Base-by-base conservation (phyloP, 2,888 invertebrate genomes). In the Ectemnius cavifrons region DNA sequence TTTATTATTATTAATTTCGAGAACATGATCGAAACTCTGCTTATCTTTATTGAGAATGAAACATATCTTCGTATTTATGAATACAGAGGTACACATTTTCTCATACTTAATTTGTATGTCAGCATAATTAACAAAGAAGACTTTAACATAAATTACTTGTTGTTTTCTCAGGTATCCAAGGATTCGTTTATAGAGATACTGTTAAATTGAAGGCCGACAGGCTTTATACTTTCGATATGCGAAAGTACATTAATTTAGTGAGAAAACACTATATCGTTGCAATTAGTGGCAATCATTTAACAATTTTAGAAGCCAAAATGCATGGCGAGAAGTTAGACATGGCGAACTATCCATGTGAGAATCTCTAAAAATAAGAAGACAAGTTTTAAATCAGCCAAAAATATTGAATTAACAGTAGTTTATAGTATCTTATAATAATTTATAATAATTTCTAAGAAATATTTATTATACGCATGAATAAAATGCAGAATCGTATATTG, bases 61-160 rank as follows among this genome's bases (percentile, higher is more conserved):
- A 88, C 87, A 91, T 79, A 78, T 6, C 74, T 92, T n/a, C 89
- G 90, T 78, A 85, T 92, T 64, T 92, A 92, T 67, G 92, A 92
- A 80, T 92, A 92, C 74, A 91, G 89, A 89, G 92, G 92, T 91
- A 85, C 3, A 23, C 23, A 23, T 2, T 78, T 2, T 11, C 11
- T 6, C 20, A 23, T 23, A 56, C 1, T n/a, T 20, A 11, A 8
- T 28, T 47, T 47, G 5, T 6, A 49, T 57, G n/a, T 58, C 58
- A 46, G n/a, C 61, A 23, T 23, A 57, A 46, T 47, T 8, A 37
- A n/a, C 20, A 45, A 58, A 16, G 11, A 18, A 62, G 56, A 37
- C 13, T 11, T 46, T 14, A 27, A 49, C 23, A 14, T 64, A 52
- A 52, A 2, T 16, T 49, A n/a, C 5, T 16, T 52, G 13, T 52